These are phyloP conservation scores for Chlorodrepanis virens DNA, from an alignment of 2,113 vertebrate species.

Conservation along the genomic window DNA sequence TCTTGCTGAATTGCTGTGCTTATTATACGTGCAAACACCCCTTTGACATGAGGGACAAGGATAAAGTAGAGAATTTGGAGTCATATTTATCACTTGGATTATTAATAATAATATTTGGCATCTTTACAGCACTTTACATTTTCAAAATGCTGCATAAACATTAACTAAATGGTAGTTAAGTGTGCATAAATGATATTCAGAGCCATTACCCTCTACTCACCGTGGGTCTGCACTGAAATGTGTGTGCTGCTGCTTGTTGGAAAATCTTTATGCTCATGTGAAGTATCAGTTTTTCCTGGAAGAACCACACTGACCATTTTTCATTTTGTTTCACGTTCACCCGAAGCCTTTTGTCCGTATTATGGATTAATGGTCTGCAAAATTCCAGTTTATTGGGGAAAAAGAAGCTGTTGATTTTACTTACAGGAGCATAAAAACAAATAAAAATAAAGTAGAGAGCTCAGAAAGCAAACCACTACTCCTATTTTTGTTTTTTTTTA, in stretches of 20 bases:
- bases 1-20: neutral
- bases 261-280: constrained; percentile 50
- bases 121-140: constrained; percentile 48
- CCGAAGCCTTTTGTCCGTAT: constrained; percentile 36
- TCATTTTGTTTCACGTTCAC: constrained; percentile 45
- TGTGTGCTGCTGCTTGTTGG: neutral
- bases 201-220: constrained; percentile 39
- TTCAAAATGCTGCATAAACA: constrained; percentile 57
- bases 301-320: constrained; percentile 51
- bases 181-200: constrained; percentile 51
- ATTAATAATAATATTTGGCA: constrained; percentile 52
- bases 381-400: constrained; percentile 59
- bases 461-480: neutral
- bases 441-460: neutral
- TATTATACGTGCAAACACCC: neutral
- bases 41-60: constrained; percentile 15
- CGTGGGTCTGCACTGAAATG: neutral
- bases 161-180: constrained; percentile 61
- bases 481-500: neutral
- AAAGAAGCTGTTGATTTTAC: constrained; percentile 62
- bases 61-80: constrained; percentile 7
- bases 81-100: constrained; percentile 44
- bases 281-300: constrained; percentile 52
- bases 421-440: constrained; percentile 39
- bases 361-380: constrained; percentile 65